A percentile compares a stretch with the other conserved stretches of the same genome.
phyloP scores from a whole-genome alignment of 1,140 invertebrate genomes.

The Agraylea sexmaculata region DNA sequence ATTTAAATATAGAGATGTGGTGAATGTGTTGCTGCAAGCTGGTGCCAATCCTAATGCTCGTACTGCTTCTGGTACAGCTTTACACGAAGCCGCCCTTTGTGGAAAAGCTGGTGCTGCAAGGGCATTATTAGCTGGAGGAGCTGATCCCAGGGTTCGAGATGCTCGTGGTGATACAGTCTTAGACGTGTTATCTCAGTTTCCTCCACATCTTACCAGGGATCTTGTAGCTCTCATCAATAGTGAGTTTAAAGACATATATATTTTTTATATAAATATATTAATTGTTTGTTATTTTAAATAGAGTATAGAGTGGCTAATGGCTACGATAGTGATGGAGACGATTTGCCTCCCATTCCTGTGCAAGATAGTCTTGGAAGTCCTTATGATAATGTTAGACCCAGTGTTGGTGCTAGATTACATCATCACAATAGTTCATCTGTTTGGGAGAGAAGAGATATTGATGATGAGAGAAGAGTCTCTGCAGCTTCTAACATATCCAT shows the following conservation, averaged over 20 bases:
- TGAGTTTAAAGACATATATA: slow-evolving; percentile 37
- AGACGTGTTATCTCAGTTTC: slow-evolving; percentile 76
- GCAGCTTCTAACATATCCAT: slow-evolving; percentile 20
- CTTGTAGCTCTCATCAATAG: slow-evolving; percentile 77
- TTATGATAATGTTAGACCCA: slow-evolving; percentile 20
- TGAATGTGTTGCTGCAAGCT: slow-evolving; percentile 67
- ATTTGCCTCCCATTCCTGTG: slow-evolving; percentile 32
- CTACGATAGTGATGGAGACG: slow-evolving; percentile 33
- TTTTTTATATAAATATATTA: slow-evolving; percentile 8
- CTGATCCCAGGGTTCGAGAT: slow-evolving; percentile 70
- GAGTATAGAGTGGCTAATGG: slow-evolving; percentile 23
- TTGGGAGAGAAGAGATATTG: slow-evolving; percentile 17
- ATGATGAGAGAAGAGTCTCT: slow-evolving; percentile 18
- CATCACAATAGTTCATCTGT: slow-evolving; percentile 3
- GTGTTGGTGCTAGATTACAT: no score
- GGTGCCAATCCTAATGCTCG: slow-evolving; percentile 84
- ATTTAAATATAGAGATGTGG: slow-evolving; percentile 73
- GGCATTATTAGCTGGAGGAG: slow-evolving; percentile 68
- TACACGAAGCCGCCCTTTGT: slow-evolving; percentile 90
- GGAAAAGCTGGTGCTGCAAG: slow-evolving; percentile 86
- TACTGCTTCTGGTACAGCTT: slow-evolving; percentile 77
- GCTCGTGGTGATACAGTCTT: slow-evolving; percentile 71
- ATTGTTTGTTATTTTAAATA: slow-evolving; percentile 4
- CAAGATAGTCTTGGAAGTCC: slow-evolving; percentile 29
- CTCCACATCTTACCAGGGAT: slow-evolving; percentile 75